Percentiles rank a stretch among this genome's conserved stretches.
These are phyloP conservation scores for Melanerpes formicivorus DNA, from an alignment of 2,113 vertebrate genomes.

Conservation along the genomic window DNA sequence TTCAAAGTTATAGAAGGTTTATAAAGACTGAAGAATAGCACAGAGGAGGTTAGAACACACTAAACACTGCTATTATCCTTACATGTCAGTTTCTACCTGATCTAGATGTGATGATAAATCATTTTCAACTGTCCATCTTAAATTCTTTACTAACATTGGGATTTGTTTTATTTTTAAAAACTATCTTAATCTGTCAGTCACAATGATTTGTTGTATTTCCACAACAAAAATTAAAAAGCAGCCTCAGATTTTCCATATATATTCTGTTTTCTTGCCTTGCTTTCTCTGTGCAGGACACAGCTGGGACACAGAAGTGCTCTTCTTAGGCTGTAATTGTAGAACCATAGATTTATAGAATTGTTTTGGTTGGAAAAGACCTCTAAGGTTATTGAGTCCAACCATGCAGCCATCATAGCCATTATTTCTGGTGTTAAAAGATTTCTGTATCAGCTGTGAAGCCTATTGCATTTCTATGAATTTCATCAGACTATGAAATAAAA, in stretches of 20 bases:
- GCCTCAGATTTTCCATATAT: too few species aligned
- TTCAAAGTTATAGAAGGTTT: not conserved
- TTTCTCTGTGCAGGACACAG: too few species aligned
- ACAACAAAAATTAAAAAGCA: too few species aligned
- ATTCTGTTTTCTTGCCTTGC: too few species aligned
- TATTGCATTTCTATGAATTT: not conserved
- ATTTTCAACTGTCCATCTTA: not conserved
- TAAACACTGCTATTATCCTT: not conserved
- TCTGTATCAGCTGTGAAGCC: not conserved
- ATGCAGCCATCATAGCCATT: too few species aligned
- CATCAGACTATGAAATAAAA: slow-evolving; percentile 5
- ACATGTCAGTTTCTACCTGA: not conserved
- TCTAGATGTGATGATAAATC: not conserved
- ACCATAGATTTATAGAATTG: too few species aligned
- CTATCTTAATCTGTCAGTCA: too few species aligned
- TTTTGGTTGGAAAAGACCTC: too few species aligned
- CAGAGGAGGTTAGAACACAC: not conserved
- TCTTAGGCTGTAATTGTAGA: too few species aligned
- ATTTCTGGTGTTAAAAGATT: not conserved
- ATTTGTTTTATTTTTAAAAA: not conserved
- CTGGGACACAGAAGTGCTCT: too few species aligned
- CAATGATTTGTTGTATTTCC: too few species aligned
- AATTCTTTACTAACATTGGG: not conserved
- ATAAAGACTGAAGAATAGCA: not conserved
- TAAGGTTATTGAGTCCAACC: too few species aligned